Evolutionary conservation across 1,140 invertebrate species (phyloP).

Genomic region (Caerostris extrusa): DNA sequence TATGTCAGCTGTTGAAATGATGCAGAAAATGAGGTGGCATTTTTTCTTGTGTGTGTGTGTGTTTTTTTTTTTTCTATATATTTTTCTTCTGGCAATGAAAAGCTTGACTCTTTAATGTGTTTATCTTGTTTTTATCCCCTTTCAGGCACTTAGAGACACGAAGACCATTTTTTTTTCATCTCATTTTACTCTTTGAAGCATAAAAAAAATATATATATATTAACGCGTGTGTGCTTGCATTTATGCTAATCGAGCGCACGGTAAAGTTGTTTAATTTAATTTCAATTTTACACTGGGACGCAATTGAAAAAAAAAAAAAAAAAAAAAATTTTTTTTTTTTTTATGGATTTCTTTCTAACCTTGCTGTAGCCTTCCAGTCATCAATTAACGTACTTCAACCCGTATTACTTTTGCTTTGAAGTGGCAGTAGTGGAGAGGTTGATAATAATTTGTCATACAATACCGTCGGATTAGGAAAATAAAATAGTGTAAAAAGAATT

Average conservation of each 20-base stretch:
- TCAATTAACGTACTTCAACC: no score
- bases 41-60: not conserved
- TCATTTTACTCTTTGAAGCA: not conserved
- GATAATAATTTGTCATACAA: no score
- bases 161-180: not conserved
- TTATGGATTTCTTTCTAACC: no score
- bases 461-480: no score
- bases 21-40: conserved; percentile 57
- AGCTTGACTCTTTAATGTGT: conserved; percentile 15
- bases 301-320: not conserved
- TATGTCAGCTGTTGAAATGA: conserved; percentile 65
- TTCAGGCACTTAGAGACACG: not conserved
- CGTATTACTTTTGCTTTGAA: no score
- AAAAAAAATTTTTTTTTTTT: no score
- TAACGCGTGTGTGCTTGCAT: not conserved
- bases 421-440: no score
- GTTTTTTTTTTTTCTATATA: not conserved
- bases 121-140: conserved; percentile 14
- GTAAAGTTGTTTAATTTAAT: not conserved
- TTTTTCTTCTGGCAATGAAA: not conserved
- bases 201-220: not conserved
- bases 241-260: not conserved
- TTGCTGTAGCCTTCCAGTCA: no score
- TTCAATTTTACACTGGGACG: not conserved
- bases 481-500: no score